Evolutionary conservation across 2,888 invertebrate genomes (phyloP).

Genomic region (Nomada goodeniana): DNA sequence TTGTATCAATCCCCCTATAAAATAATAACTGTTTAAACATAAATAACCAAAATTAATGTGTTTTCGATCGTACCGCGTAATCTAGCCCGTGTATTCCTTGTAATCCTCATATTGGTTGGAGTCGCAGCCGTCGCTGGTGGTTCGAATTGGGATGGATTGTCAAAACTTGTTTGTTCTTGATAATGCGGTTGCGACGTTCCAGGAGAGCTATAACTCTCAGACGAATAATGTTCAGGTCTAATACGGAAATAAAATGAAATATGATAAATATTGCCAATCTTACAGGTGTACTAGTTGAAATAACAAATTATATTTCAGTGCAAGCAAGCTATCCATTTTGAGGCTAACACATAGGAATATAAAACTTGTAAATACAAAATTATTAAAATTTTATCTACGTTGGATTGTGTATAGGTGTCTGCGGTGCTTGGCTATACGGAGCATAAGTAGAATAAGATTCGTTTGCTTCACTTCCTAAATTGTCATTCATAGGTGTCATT

Average conservation of each 20-base stretch:
- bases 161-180: conserved; percentile 78
- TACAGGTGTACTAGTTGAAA: not conserved
- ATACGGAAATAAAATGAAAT: not conserved
- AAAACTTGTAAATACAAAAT: conserved; percentile 12
- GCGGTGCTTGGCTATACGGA: conserved; percentile 83
- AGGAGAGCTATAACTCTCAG: conserved; percentile 81
- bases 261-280: not conserved
- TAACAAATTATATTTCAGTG: not conserved
- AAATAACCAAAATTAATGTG: not conserved
- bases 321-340: not conserved
- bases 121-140: conserved; percentile 83
- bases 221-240: conserved; percentile 81
- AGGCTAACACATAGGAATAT: not conserved
- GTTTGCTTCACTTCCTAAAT: conserved; percentile 84
- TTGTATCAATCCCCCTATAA: conserved; percentile 78
- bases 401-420: conserved; percentile 81
- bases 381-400: conserved; percentile 74
- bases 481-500: conserved; percentile 86
- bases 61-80: conserved; percentile 77
- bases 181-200: conserved; percentile 79
- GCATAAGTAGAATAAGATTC: conserved; percentile 83
- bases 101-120: conserved; percentile 83
- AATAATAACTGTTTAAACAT: not conserved
- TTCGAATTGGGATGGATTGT: conserved; percentile 80
- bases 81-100: conserved; percentile 83